phyloP scores from a whole-genome alignment of 2,888 invertebrate genomes.

The Drosophila tripunctata region DNA sequence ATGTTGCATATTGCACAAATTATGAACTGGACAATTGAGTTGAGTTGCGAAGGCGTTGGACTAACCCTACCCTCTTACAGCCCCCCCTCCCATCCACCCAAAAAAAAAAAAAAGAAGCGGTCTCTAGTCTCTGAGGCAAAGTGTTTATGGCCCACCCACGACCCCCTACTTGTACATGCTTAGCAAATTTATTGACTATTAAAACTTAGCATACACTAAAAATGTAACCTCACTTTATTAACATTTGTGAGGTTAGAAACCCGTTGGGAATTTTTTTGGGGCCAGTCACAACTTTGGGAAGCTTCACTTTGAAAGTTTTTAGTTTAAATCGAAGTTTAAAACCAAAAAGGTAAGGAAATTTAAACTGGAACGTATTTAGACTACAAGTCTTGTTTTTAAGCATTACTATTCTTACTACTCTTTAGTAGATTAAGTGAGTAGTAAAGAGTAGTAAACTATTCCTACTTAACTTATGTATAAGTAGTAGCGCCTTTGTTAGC shows the following conservation, averaged over 20 bases:
- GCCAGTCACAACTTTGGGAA: too few relatives aligned
- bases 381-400: too few relatives aligned
- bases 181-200: slow-evolving; percentile 32
- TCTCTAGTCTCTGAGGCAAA: slow-evolving; percentile 4
- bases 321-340: too few relatives aligned
- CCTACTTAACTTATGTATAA: background rate
- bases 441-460: too few relatives aligned
- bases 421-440: too few relatives aligned
- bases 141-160: background rate
- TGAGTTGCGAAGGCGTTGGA: background rate
- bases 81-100: background rate
- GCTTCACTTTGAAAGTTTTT: too few relatives aligned
- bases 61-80: background rate
- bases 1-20: slow-evolving; percentile 52
- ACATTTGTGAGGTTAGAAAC: background rate
- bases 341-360: too few relatives aligned
- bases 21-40: slow-evolving; percentile 59
- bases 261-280: background rate
- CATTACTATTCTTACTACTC: too few relatives aligned
- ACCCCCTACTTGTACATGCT: slow-evolving; percentile 1
- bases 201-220: slow-evolving; percentile 12
- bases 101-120: slow-evolving; percentile 31
- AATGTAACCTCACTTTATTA: background rate
- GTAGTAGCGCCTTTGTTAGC: background rate
- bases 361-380: too few relatives aligned